Conservation (phyloP, 1,140 invertebrate genomes). For the Hesperophylax magnus region DNA sequence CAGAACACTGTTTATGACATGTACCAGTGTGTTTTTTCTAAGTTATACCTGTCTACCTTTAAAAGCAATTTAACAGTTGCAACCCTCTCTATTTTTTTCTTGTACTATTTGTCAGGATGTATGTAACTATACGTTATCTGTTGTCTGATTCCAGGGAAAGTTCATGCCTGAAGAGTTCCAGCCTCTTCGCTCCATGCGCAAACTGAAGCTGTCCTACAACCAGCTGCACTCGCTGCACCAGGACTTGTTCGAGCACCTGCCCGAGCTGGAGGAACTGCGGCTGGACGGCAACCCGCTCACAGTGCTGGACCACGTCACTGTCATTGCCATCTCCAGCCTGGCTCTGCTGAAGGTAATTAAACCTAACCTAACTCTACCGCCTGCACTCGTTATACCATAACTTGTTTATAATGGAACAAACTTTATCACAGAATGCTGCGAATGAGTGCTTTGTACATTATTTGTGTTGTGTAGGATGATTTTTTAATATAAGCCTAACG, state of each 20-base stretch:
- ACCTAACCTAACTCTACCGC: background rate
- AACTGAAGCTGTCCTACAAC: conserved; percentile 78
- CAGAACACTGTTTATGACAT: no score
- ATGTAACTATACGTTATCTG: no score
- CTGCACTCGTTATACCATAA: no score
- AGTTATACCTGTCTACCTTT: no score
- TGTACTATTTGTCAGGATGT: no score
- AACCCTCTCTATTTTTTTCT: no score
- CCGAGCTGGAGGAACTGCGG: conserved; percentile 75
- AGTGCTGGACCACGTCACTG: conserved; percentile 73
- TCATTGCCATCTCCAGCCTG: conserved; percentile 76
- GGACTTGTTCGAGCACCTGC: conserved; percentile 81
- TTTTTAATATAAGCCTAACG: background rate
- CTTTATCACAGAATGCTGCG: no score
- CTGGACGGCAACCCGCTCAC: conserved; percentile 78
- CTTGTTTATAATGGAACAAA: no score
- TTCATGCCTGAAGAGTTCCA: conserved; percentile 72
- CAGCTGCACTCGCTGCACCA: conserved; percentile 76
- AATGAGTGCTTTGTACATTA: no score
- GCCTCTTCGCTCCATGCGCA: conserved; percentile 74
- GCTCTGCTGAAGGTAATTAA: conserved; percentile 73
- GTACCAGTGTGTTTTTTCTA: no score
- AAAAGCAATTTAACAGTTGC: no score
- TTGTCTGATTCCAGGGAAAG: conserved; percentile 67
- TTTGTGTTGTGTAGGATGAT: background rate